phyloP scores from a whole-genome alignment of 2,888 invertebrate species.

The Anodontia alba region DNA sequence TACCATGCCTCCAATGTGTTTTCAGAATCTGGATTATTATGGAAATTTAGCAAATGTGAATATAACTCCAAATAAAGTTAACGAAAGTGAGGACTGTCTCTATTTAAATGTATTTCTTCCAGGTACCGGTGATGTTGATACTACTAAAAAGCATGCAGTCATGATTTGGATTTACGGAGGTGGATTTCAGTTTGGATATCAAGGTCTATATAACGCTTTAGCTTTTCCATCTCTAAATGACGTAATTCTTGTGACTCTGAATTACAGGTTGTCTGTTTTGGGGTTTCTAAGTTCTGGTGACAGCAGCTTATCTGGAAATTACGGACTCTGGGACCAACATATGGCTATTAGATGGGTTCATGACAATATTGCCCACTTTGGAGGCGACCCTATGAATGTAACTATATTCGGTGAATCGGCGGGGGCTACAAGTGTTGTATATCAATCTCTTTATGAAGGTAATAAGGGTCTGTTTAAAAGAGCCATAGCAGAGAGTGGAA shows the following conservation, averaged over 20 bases:
- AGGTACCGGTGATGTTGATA: background rate
- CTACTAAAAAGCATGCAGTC: background rate
- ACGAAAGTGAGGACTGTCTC: background rate
- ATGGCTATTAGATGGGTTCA: background rate
- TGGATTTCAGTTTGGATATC: background rate
- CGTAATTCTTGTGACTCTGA: background rate
- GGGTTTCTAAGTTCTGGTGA: background rate
- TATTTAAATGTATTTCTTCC: background rate
- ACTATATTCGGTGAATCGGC: slow-evolving; percentile 5
- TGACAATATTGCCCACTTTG: background rate
- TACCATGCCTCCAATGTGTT: background rate
- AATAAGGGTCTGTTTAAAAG: background rate
- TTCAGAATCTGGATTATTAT: slow-evolving; percentile 6
- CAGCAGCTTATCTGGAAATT: background rate
- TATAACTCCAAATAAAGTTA: background rate
- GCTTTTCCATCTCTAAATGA: background rate
- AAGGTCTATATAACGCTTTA: background rate
- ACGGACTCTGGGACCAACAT: slow-evolving; percentile 1
- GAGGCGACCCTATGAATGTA: background rate
- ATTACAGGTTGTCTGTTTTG: slow-evolving; percentile 3
- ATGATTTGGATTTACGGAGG: slow-evolving; percentile 12
- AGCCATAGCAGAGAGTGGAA: background rate
- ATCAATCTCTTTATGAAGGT: background rate
- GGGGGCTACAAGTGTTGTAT: background rate
- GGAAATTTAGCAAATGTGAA: background rate